phyloP scores from a whole-genome alignment of 2,797 vertebrate genomes.

The Trichosurus vulpecula region DNA sequence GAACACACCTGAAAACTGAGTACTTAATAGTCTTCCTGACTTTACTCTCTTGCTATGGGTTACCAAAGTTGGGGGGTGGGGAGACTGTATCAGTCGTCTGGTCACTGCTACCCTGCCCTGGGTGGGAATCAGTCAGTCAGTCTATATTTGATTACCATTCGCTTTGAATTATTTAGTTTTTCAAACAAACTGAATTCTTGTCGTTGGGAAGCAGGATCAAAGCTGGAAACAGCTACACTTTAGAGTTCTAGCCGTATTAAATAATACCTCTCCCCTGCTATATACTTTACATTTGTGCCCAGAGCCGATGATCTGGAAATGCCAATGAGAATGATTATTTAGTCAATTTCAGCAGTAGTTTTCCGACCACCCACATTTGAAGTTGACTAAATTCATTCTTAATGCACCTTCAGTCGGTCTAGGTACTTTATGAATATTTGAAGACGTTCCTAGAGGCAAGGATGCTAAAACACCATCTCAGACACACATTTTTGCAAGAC shows the following conservation, averaged over 20 bases:
- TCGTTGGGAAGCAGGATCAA: slow-evolving; percentile 68
- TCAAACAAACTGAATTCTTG: slow-evolving; percentile 67
- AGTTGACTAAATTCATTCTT: slow-evolving; percentile 81
- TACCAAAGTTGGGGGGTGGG: neutral
- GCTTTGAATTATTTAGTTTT: slow-evolving; percentile 66
- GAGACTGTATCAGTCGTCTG: neutral
- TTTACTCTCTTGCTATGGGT: slow-evolving; percentile 13
- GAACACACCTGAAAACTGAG: neutral
- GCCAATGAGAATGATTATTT: slow-evolving; percentile 73
- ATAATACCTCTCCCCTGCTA: slow-evolving; percentile 57
- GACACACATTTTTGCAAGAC: slow-evolving; percentile 78
- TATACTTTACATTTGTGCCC: slow-evolving; percentile 44
- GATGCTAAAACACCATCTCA: slow-evolving; percentile 79
- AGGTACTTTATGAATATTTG: slow-evolving; percentile 83
- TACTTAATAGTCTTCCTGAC: neutral
- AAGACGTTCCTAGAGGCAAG: slow-evolving; percentile 82
- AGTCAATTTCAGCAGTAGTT: slow-evolving; percentile 72
- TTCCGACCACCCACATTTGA: slow-evolving; percentile 77
- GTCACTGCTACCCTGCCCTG: slow-evolving; percentile 39
- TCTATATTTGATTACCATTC: slow-evolving; percentile 66
- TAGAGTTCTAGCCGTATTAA: slow-evolving; percentile 64
- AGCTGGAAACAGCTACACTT: slow-evolving; percentile 59
- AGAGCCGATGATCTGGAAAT: slow-evolving; percentile 37
- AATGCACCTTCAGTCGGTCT: slow-evolving; percentile 79
- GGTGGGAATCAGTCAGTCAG: slow-evolving; percentile 12